Conservation (phyloP, 1,140 invertebrate genomes). For the Branchinecta lindahli region DNA sequence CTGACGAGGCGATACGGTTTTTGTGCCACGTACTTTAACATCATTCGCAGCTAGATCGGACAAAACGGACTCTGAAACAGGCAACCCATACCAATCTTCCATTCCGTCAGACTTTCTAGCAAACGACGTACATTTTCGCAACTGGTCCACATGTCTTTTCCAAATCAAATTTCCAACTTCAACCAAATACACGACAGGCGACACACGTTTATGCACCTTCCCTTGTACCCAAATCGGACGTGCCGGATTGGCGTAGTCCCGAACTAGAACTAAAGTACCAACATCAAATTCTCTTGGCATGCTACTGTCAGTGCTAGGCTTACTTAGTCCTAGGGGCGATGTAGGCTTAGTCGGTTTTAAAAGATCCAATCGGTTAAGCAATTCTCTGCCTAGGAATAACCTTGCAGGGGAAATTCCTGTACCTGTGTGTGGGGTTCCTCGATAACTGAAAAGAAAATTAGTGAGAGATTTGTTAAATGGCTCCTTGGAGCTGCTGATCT, state of each 20-base stretch:
- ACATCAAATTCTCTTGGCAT: not conserved
- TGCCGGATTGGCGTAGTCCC: not conserved
- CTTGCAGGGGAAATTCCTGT: conserved; percentile 21
- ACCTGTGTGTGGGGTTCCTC: conserved; percentile 21
- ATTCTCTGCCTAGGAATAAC: conserved; percentile 16
- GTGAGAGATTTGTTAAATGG: conserved; percentile 10
- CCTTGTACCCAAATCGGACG: conserved; percentile 3
- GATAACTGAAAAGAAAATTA: conserved; percentile 21
- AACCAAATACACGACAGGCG: conserved; percentile 11
- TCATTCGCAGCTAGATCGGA: no score
- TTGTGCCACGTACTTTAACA: no score
- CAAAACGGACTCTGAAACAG: no score
- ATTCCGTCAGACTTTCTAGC: no score
- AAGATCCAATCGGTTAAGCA: conserved; percentile 18
- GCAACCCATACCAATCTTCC: no score
- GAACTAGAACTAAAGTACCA: not conserved
- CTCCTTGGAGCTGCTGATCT: conserved; percentile 11
- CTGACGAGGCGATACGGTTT: no score
- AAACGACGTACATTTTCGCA: not conserved
- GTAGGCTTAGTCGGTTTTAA: conserved; percentile 14
- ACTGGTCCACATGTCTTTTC: conserved; percentile 14
- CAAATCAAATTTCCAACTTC: not conserved
- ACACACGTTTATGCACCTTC: conserved; percentile 4
- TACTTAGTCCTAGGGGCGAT: not conserved
- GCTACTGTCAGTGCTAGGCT: not conserved